Evolutionary conservation across 2,888 invertebrate species (phyloP).

Genomic region (Lepas anatifera): DNA sequence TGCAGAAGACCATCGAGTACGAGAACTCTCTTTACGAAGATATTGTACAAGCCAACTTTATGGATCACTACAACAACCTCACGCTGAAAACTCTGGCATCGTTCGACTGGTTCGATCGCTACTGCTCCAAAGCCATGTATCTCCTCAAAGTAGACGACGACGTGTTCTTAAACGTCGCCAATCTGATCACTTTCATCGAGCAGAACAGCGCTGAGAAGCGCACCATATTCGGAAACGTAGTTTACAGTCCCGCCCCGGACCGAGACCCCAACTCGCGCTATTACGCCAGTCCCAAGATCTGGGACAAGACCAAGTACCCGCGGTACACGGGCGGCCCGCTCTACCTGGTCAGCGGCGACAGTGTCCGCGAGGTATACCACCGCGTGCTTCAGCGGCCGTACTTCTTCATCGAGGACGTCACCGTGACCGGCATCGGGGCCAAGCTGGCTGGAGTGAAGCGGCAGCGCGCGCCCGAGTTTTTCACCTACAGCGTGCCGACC

Average conservation of each 20-base stretch:
- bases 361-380: neutral
- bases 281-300: neutral
- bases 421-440: constrained; percentile 12
- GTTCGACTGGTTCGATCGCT: neutral
- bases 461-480: neutral
- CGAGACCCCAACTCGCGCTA: neutral
- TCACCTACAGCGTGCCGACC: neutral
- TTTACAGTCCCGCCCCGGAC: neutral
- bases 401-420: constrained; percentile 15
- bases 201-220: neutral
- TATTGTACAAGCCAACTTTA: constrained; percentile 12
- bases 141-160: constrained; percentile 15
- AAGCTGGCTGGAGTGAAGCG: constrained; percentile 9
- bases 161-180: neutral
- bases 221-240: constrained; percentile 2
- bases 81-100: constrained; percentile 10
- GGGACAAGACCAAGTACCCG: constrained; percentile 10
- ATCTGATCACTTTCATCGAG: neutral
- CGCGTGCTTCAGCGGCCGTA: constrained; percentile 9
- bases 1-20: neutral
- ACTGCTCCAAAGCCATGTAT: neutral
- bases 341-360: neutral
- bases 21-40: constrained; percentile 9
- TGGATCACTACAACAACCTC: constrained; percentile 18
- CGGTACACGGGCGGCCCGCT: constrained; percentile 10